Conservation (phyloP, 2,113 vertebrate genomes). For the Nyctibius bracteatus region DNA sequence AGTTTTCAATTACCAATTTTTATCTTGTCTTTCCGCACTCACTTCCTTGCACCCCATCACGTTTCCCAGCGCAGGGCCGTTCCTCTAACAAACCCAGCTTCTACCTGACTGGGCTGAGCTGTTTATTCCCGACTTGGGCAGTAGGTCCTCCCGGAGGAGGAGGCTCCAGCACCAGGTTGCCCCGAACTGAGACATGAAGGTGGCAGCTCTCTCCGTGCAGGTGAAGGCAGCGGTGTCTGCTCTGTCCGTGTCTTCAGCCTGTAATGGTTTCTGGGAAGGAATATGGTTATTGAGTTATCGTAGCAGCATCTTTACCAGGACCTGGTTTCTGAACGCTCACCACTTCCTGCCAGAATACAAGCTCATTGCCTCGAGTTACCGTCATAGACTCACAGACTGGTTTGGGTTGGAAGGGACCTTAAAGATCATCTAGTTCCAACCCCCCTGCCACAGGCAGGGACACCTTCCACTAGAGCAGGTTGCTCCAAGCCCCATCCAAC, state of each 20-base stretch:
- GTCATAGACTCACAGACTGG: too few relatives aligned
- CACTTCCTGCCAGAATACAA: not conserved
- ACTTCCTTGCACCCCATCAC: not conserved
- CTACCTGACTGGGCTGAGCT: fast-evolving
- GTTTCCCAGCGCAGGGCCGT: not conserved
- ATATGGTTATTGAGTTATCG: fast-evolving
- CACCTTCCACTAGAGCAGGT: too few relatives aligned
- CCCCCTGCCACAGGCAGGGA: too few relatives aligned
- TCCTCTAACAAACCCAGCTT: not conserved
- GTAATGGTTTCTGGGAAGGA: not conserved
- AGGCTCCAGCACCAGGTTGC: not conserved
- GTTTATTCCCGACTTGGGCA: not conserved
- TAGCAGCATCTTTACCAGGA: not conserved
- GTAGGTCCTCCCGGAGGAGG: not conserved
- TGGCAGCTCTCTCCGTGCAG: not conserved
- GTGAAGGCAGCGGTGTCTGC: not conserved
- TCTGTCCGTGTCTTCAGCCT: not conserved
- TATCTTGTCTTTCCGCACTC: not conserved
- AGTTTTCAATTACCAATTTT: not conserved
- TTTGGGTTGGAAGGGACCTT: too few relatives aligned
- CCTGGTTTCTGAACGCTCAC: not conserved
- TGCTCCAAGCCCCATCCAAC: too few relatives aligned
- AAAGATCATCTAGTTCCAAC: too few relatives aligned
- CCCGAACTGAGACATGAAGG: not conserved
- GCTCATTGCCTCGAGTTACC: not conserved